A percentile compares a stretch with the other conserved stretches of the same genome.
Evolutionary conservation across 2,888 invertebrate species (phyloP).

Genomic region (Lucinisca nassula): DNA sequence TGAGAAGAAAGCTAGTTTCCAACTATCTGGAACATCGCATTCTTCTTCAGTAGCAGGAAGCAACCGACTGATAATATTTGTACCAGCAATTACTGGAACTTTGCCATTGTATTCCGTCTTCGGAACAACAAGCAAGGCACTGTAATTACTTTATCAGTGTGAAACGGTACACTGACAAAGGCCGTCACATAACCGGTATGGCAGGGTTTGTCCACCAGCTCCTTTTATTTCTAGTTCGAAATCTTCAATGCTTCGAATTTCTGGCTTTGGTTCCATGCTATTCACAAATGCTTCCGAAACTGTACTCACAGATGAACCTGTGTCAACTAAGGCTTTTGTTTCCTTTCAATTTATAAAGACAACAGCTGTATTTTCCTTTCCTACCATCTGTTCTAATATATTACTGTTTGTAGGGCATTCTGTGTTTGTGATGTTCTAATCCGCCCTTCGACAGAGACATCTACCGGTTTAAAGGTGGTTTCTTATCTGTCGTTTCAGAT

Average conservation of each 20-base stretch:
- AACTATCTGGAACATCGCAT: background rate
- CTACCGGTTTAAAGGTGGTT: background rate
- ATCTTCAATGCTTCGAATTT: background rate
- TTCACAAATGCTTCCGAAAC: background rate
- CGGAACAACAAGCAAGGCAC: conserved; percentile 18
- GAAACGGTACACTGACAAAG: background rate
- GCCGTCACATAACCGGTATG: conserved; percentile 20
- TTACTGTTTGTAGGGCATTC: conserved; percentile 5
- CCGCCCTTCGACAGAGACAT: conserved; percentile 9
- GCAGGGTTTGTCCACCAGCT: conserved; percentile 13
- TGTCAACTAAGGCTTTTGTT: conserved; percentile 12
- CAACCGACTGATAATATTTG: background rate
- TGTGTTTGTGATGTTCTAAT: background rate
- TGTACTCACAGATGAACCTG: no score
- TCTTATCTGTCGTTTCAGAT: background rate
- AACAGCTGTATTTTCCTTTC: conserved; percentile 2
- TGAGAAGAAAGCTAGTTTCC: conserved; percentile 9
- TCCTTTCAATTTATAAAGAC: background rate
- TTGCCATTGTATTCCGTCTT: background rate
- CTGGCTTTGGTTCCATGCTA: conserved; percentile 16
- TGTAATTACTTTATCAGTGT: background rate
- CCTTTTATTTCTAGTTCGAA: background rate
- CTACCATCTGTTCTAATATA: conserved; percentile 12
- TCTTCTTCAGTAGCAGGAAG: background rate
- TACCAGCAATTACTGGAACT: conserved; percentile 1